Percentiles rank a stretch among this genome's conserved stretches.
phyloP scores from a whole-genome alignment of 2,888 invertebrate genomes.

The Calameuta filiformis region DNA sequence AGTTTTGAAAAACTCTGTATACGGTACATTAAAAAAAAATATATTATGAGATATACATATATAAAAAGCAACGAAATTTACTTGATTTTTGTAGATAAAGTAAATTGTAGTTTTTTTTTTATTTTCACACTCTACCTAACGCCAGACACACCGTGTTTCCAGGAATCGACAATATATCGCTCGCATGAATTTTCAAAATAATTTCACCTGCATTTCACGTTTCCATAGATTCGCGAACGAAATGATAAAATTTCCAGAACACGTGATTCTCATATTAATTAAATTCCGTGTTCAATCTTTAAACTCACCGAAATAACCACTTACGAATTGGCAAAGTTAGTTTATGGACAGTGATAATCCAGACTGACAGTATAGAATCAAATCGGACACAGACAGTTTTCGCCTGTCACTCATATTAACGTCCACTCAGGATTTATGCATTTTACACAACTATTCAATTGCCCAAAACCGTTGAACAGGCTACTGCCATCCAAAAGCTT shows the following conservation, averaged over 20 bases:
- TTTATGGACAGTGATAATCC: neutral
- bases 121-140: neutral
- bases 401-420: neutral
- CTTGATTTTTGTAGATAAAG: neutral
- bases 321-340: neutral
- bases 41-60: neutral
- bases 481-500: neutral
- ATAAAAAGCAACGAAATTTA: neutral
- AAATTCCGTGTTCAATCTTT: neutral
- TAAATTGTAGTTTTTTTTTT: neutral
- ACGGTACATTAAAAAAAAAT: neutral
- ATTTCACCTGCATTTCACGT: neutral
- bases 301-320: neutral
- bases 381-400: neutral
- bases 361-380: neutral
- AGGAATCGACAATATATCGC: neutral
- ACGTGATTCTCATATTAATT: neutral
- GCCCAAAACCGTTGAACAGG: neutral
- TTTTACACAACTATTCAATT: neutral
- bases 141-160: neutral
- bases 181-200: neutral
- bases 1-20: neutral
- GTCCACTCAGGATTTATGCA: neutral
- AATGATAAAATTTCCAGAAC: neutral
- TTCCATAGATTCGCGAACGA: neutral